Evolutionary conservation across 2,888 invertebrate genomes (phyloP).

Genomic region (Orgyia antiqua): DNA sequence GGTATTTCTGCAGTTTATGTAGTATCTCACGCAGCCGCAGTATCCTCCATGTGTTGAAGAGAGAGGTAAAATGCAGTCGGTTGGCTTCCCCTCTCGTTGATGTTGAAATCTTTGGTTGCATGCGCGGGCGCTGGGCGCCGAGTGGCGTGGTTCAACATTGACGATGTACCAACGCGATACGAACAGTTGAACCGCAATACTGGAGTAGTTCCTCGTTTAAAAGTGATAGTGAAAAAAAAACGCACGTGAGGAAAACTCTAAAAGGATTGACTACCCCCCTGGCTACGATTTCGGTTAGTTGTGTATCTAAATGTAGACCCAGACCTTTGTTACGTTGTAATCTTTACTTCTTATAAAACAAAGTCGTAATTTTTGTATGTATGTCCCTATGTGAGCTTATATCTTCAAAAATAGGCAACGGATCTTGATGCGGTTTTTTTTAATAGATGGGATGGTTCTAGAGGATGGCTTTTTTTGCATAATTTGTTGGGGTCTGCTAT

Average conservation of each 20-base stretch:
- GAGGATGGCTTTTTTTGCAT: too few species aligned
- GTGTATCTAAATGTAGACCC: too few species aligned
- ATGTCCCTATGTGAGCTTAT: too few species aligned
- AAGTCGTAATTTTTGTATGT: too few species aligned
- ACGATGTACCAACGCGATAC: conserved; percentile 37
- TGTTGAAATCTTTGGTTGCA: conserved; percentile 67
- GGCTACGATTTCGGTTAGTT: conserved; percentile 25
- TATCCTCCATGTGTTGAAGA: conserved; percentile 31
- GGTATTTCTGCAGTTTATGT: conserved; percentile 37
- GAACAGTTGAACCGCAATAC: conserved; percentile 51
- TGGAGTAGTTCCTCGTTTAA: conserved; percentile 37
- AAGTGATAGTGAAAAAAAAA: conserved; percentile 60
- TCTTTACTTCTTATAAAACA: too few species aligned
- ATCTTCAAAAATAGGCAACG: too few species aligned
- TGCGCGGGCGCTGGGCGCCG: conserved; percentile 42
- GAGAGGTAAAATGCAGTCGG: conserved; percentile 40
- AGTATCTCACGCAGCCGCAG: conserved; percentile 32
- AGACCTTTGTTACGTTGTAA: too few species aligned
- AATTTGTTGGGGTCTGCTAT: too few species aligned
- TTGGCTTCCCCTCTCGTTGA: conserved; percentile 47
- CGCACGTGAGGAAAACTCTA: conserved; percentile 19
- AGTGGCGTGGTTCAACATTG: conserved; percentile 30
- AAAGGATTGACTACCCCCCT: conserved; percentile 9
- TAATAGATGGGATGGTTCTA: too few species aligned
- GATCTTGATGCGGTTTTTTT: too few species aligned